Percentiles rank a stretch among this genome's conserved stretches.
Evolutionary conservation across 2,797 vertebrate species (phyloP).

Genomic region (Diplodus sargus): DNA sequence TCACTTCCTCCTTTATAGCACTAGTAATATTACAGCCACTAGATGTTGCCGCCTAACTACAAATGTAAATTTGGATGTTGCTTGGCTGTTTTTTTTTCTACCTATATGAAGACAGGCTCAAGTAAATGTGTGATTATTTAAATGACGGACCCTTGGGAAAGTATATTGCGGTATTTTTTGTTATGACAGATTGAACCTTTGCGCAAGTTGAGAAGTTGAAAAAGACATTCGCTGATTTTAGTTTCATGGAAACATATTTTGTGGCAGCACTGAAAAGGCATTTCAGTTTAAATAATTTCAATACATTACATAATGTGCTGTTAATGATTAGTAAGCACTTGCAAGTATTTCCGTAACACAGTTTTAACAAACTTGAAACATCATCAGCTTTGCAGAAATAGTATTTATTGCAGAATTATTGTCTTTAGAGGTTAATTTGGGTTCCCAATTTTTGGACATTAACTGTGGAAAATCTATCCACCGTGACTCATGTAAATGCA

Average conservation of each 20-base stretch:
- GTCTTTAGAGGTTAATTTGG: neutral
- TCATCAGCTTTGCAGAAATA: neutral
- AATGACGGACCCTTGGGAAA: neutral
- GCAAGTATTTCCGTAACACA: neutral
- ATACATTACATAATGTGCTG: neutral
- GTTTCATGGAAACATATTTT: neutral
- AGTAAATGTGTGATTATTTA: neutral
- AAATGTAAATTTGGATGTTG: neutral
- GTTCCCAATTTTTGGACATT: neutral
- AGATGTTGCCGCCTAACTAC: too few species aligned
- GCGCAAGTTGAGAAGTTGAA: neutral
- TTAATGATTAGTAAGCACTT: neutral
- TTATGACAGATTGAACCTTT: slow-evolving; percentile 6
- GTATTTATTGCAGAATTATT: neutral
- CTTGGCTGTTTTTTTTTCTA: neutral
- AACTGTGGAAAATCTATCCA: neutral
- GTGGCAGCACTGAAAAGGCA: neutral
- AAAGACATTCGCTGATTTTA: neutral
- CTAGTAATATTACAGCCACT: too few species aligned
- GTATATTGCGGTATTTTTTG: neutral
- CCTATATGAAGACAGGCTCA: neutral
- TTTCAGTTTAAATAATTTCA: slow-evolving; percentile 7
- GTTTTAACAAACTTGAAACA: slow-evolving; percentile 2
- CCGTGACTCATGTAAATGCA: neutral
- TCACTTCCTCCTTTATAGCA: too few species aligned